phyloP scores from a whole-genome alignment of 2,888 invertebrate species.

The Scaptomyza cyrtandrae region DNA sequence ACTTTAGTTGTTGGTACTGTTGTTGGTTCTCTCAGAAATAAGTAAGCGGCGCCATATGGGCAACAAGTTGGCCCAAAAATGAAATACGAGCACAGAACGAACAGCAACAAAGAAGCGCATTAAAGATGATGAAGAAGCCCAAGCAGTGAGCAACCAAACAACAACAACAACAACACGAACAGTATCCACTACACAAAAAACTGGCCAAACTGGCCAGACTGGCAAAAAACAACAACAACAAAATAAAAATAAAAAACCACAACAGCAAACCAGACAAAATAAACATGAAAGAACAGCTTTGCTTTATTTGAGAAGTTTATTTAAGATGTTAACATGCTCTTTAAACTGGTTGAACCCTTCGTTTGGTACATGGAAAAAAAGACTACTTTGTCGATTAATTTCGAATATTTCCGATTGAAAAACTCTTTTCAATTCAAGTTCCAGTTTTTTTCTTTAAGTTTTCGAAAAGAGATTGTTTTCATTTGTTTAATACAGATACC shows the following conservation, averaged over 20 bases:
- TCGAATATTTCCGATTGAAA: too few species aligned
- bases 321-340: not conserved
- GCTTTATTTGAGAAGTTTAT: not conserved
- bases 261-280: not conserved
- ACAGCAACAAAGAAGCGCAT: conserved; percentile 37
- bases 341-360: not conserved
- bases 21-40: conserved; percentile 39
- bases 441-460: too few species aligned
- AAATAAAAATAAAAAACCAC: conserved; percentile 6
- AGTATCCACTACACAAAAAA: conserved; percentile 36
- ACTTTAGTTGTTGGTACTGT: conserved; percentile 19
- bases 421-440: too few species aligned
- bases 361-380: too few species aligned
- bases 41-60: conserved; percentile 74
- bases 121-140: conserved; percentile 64
- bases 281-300: conserved; percentile 1
- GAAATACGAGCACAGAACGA: conserved; percentile 73
- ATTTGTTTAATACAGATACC: too few species aligned
- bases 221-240: conserved; percentile 36
- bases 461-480: too few species aligned
- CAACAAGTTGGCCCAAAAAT: conserved; percentile 51
- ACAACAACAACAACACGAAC: conserved; percentile 33
- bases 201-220: conserved; percentile 68
- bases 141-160: conserved; percentile 37
- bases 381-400: too few species aligned